Evolutionary conservation across 2,113 vertebrate species (phyloP).

Genomic region (Amphiprion percula): DNA sequence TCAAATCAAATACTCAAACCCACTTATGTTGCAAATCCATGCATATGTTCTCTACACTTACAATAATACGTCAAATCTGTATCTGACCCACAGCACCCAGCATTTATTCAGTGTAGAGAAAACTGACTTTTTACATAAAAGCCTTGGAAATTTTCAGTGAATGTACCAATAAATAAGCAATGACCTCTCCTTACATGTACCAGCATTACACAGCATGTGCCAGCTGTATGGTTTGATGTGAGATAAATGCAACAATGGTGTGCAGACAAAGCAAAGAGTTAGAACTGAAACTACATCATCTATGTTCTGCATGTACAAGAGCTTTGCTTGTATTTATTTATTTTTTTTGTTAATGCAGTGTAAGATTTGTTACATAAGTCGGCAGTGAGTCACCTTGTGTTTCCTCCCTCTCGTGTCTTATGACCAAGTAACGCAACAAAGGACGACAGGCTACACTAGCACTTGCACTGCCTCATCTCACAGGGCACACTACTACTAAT

Average conservation of each 20-base stretch:
- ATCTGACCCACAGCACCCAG: background rate
- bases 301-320: background rate
- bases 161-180: constrained; percentile 1
- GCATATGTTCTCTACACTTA: background rate
- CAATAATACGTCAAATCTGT: background rate
- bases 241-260: background rate
- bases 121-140: background rate
- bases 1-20: too few relatives aligned
- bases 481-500: constrained; percentile 31
- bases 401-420: constrained; percentile 32
- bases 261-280: background rate
- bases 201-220: background rate
- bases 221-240: background rate
- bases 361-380: constrained; percentile 53
- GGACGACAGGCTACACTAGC: constrained; percentile 20
- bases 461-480: constrained; percentile 19
- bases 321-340: background rate
- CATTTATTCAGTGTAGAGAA: background rate
- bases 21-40: background rate
- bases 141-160: background rate
- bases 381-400: constrained; percentile 51
- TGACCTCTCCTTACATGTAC: constrained; percentile 1
- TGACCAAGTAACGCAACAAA: constrained; percentile 23
- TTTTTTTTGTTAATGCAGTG: constrained; percentile 22
- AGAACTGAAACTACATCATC: constrained; percentile 1